A percentile compares a stretch with the other conserved stretches of the same genome.
Evolutionary conservation across 2,797 vertebrate species (phyloP).

Genomic region (Megaceryle alcyon): DNA sequence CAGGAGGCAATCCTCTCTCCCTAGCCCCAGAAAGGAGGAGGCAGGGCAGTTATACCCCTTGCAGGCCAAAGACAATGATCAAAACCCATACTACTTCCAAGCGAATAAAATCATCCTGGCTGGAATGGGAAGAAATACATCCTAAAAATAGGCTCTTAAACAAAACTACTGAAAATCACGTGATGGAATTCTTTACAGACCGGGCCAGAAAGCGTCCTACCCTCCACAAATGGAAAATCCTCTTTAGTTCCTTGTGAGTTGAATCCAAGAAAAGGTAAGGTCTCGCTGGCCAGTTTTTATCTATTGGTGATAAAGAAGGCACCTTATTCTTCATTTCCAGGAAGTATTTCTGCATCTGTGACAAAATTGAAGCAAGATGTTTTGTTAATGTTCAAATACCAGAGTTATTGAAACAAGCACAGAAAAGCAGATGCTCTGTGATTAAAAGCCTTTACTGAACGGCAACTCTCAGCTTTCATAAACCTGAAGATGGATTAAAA

Average conservation of each 20-base stretch:
- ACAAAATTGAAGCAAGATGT: conserved; percentile 52
- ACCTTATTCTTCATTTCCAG: conserved; percentile 89
- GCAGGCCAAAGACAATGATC: conserved; percentile 10
- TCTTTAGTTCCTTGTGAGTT: conserved; percentile 88
- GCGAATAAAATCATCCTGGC: conserved; percentile 8
- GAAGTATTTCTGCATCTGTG: conserved; percentile 95
- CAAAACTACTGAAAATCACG: neutral
- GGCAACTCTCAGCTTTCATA: neutral
- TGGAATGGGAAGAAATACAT: neutral
- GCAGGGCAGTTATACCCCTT: neutral
- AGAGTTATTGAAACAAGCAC: neutral
- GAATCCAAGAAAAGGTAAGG: conserved; percentile 91
- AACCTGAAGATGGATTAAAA: neutral
- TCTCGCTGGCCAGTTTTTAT: conserved; percentile 91
- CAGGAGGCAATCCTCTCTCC: neutral
- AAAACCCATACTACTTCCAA: neutral
- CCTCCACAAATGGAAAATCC: conserved; percentile 97
- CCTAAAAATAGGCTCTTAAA: conserved; percentile 15
- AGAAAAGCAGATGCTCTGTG: neutral
- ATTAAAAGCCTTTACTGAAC: neutral
- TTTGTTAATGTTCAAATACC: neutral
- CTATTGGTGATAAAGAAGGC: conserved; percentile 93
- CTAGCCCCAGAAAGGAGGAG: neutral
- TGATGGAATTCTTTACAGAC: neutral
- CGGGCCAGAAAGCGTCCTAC: conserved; percentile 73